Evolutionary conservation across 2,888 invertebrate genomes (phyloP), one percentile per base, ranked within the genome.

Genomic region (Phymatocera aterrima): DNA sequence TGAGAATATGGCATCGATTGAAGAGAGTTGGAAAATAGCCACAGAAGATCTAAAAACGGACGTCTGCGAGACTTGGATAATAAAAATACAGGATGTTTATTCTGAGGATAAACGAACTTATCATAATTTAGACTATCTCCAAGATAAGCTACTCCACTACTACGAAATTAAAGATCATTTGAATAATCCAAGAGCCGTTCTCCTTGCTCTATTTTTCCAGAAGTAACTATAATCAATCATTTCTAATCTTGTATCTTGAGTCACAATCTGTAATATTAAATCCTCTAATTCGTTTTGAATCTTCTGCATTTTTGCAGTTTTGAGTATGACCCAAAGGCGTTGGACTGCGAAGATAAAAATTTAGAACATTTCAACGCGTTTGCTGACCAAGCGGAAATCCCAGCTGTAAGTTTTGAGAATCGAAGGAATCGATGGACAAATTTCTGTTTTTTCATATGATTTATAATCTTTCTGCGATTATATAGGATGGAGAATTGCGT

Each of bases 251-350:
- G 1, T 31, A 24, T 60, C 24, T 34, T 21, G 21, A 5, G 5
- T 51, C 5, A 80, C n/a, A 5, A 80, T 40, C 34, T 31, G n/a
- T n/a, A 10, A 60, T 2, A 8, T 51, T 28, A 43, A 43, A 18
- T 40, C 34, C 12, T 64, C 3, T 48, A 54, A 24, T 3, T 28
- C 21, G 21, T 6, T 57, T 68, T 48, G 18, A 28, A 6, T 18
- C 37, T 78, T 43, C 40, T 51, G 5, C 12, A 21, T 31, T 5
- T 77, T 87, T 90, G 78, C 86, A 93, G 93, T 83, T 90, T 92
- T 80, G 92, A 92, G 80, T 94, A 94, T 85, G 92, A 93, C 85
- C 93, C 93, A 3, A 92, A 91, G 83, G 90, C 91, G 48, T 86
- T 91, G 72, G 92, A 93, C 81, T 92, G 92, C 81, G 93, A 93